Conservation (phyloP, 2,113 vertebrate genomes). For the Grus americana region DNA sequence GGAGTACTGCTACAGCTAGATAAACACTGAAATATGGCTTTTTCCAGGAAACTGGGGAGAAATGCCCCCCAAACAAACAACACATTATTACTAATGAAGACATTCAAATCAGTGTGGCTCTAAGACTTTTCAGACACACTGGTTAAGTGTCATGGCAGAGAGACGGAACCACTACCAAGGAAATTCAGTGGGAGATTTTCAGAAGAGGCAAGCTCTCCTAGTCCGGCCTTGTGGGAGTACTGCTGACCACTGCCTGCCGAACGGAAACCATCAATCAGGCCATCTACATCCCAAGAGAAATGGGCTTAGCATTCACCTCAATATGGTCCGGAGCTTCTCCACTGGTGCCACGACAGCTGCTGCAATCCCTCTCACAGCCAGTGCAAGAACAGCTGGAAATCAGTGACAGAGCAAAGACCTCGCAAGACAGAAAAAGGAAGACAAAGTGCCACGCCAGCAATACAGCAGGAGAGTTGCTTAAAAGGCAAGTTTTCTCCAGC, state of each 20-base stretch:
- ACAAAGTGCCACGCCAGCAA: conserved; percentile 13
- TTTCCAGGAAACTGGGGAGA: not conserved
- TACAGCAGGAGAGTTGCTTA: not conserved
- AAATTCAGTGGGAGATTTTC: not conserved
- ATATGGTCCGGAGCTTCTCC: not conserved
- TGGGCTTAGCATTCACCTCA: not conserved
- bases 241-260: not conserved
- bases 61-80: not conserved
- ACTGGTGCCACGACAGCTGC: not conserved
- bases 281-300: not conserved
- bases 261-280: not conserved
- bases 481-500: not conserved
- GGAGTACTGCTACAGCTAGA: not conserved
- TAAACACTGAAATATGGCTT: not conserved
- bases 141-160: not conserved
- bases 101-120: not conserved
- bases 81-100: not conserved
- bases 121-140: not conserved
- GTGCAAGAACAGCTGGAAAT: not conserved
- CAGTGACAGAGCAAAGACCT: not conserved
- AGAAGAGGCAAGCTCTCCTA: not conserved
- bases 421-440: not conserved
- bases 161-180: not conserved
- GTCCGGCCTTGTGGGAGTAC: not conserved
- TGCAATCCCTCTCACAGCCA: not conserved